Conservation (phyloP, 2,113 vertebrate genomes). For the Cyanistes caeruleus region DNA sequence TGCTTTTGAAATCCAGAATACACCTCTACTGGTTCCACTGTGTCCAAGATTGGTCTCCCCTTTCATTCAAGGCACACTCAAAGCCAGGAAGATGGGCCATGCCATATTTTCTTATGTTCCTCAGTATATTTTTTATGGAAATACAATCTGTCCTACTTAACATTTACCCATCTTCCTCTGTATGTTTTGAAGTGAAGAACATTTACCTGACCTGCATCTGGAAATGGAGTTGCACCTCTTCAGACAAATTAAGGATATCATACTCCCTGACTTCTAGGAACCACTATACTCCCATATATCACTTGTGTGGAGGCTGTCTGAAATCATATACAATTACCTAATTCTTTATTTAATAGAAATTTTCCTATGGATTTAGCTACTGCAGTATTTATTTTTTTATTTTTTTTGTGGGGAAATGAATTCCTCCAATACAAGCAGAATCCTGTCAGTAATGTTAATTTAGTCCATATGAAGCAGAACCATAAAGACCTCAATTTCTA, state of each 20-base stretch:
- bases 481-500: background rate
- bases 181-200: background rate
- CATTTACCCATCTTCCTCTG: background rate
- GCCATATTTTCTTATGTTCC: background rate
- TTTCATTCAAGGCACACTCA: background rate
- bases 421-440: background rate
- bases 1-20: background rate
- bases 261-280: background rate
- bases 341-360: background rate
- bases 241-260: background rate
- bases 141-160: background rate
- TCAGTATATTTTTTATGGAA: background rate
- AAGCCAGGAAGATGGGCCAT: background rate
- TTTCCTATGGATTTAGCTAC: background rate
- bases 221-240: background rate
- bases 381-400: background rate
- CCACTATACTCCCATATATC: background rate
- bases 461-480: background rate
- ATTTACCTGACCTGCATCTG: background rate
- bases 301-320: background rate
- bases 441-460: slow-evolving; percentile 1
- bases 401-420: background rate
- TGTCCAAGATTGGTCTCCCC: background rate
- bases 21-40: background rate
- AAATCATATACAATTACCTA: background rate